These are phyloP conservation scores for Microplitis deprimator DNA, from an alignment of 2,888 invertebrate species.

Conservation along the genomic window DNA sequence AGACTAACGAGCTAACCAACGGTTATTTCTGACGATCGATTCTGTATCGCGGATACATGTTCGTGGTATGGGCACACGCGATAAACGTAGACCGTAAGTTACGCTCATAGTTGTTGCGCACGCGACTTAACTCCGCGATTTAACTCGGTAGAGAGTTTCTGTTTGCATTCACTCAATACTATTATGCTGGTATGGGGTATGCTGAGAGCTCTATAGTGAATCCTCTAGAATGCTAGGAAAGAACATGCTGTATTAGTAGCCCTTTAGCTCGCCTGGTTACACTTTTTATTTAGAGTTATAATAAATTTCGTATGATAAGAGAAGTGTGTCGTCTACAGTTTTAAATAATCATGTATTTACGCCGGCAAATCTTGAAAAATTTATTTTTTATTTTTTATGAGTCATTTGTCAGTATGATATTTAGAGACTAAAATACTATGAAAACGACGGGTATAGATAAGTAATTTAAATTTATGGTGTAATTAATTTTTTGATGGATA, in stretches of 20 bases:
- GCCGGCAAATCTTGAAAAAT: conserved; percentile 12
- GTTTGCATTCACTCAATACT: background rate
- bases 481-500: too few species aligned
- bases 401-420: conserved; percentile 15
- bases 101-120: conserved; percentile 52
- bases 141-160: conserved; percentile 4
- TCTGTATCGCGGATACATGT: conserved; percentile 49
- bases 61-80: conserved; percentile 48
- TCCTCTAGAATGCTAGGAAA: too few species aligned
- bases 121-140: conserved; percentile 43
- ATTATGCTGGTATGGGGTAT: too few species aligned
- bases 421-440: background rate
- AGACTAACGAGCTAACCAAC: conserved; percentile 45
- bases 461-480: too few species aligned
- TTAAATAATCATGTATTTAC: conserved; percentile 29
- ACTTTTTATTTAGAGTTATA: conserved; percentile 12
- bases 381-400: conserved; percentile 4
- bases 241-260: background rate
- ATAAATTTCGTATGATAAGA: conserved; percentile 23
- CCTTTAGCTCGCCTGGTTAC: background rate
- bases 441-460: too few species aligned
- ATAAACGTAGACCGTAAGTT: conserved; percentile 53
- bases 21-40: conserved; percentile 48
- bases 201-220: too few species aligned
- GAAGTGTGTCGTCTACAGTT: conserved; percentile 28